A percentile compares a stretch with the other conserved stretches of the same genome.
Conservation (phyloP, 2,797 vertebrate species). For the Acestrorhynchus altus region DNA sequence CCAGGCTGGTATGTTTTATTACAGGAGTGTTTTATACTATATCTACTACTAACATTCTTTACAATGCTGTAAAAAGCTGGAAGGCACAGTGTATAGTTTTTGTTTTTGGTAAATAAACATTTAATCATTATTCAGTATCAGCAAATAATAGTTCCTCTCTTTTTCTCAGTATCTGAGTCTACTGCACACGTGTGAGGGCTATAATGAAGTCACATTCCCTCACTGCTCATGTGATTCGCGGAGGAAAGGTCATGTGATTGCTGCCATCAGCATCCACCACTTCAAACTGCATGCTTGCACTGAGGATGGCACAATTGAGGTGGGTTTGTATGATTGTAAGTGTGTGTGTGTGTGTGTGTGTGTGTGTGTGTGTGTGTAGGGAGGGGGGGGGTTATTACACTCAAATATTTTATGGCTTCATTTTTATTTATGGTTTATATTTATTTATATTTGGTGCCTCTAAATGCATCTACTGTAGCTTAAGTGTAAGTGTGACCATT, state of each 20-base stretch:
- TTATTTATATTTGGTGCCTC: not conserved
- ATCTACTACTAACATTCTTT: too few relatives aligned
- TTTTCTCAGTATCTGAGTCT: slow-evolving; percentile 85
- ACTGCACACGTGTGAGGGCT: slow-evolving; percentile 89
- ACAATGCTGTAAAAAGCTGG: too few relatives aligned
- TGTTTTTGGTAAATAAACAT: too few relatives aligned
- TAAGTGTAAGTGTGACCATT: not conserved
- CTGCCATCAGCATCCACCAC: slow-evolving; percentile 92
- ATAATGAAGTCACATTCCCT: slow-evolving; percentile 94
- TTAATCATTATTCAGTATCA: too few relatives aligned
- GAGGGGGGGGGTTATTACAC: not conserved
- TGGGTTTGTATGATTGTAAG: slow-evolving; percentile 21
- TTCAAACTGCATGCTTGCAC: slow-evolving; percentile 96
- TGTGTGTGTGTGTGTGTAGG: not conserved
- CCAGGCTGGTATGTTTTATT: too few relatives aligned
- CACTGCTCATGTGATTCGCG: slow-evolving; percentile 96
- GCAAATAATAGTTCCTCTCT: not conserved
- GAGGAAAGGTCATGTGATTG: slow-evolving; percentile 92
- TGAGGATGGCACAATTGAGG: slow-evolving; percentile 92
- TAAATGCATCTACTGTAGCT: not conserved
- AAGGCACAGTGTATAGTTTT: too few relatives aligned
- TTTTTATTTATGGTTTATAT: not conserved
- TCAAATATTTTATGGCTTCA: not conserved
- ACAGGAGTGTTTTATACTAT: too few relatives aligned
- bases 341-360: not conserved